Evolutionary conservation across 2,797 vertebrate species (phyloP).

Genomic region (Prionace glauca): DNA sequence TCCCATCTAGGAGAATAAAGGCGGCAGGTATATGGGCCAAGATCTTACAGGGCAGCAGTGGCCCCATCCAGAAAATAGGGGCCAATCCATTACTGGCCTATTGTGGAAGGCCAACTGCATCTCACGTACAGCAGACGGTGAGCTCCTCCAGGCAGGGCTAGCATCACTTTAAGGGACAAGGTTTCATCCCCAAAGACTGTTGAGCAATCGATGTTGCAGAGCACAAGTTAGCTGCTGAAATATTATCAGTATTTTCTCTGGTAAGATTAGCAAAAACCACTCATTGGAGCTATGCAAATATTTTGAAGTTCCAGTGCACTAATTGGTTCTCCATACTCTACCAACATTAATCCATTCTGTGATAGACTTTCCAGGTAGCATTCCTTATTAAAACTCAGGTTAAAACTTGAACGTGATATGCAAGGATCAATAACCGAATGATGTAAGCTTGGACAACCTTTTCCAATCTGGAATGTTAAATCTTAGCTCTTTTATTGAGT

Average conservation of each 20-base stretch:
- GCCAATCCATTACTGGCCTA: neutral
- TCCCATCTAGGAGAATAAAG: neutral
- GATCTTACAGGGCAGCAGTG: neutral
- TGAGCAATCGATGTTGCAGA: neutral
- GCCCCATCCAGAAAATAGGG: neutral
- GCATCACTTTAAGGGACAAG: too few species aligned
- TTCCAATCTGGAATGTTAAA: neutral
- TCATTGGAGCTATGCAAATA: neutral
- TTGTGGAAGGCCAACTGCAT: neutral
- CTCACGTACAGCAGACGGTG: neutral
- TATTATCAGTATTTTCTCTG: neutral
- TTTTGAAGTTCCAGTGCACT: neutral
- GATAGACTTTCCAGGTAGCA: neutral
- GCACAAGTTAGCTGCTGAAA: neutral
- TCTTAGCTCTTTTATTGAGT: neutral
- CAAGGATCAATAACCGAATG: neutral
- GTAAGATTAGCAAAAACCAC: neutral
- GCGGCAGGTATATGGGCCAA: neutral
- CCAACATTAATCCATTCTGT: neutral
- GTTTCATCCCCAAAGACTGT: neutral
- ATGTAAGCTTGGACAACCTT: neutral
- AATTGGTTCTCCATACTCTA: neutral
- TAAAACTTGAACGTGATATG: neutral
- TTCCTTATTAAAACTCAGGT: neutral
- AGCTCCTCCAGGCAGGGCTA: neutral